A percentile compares a stretch with the other conserved stretches of the same genome.
These are phyloP conservation scores for Boulengeromyrus knoepffleri DNA, from an alignment of 2,113 vertebrate species.

Conservation along the genomic window DNA sequence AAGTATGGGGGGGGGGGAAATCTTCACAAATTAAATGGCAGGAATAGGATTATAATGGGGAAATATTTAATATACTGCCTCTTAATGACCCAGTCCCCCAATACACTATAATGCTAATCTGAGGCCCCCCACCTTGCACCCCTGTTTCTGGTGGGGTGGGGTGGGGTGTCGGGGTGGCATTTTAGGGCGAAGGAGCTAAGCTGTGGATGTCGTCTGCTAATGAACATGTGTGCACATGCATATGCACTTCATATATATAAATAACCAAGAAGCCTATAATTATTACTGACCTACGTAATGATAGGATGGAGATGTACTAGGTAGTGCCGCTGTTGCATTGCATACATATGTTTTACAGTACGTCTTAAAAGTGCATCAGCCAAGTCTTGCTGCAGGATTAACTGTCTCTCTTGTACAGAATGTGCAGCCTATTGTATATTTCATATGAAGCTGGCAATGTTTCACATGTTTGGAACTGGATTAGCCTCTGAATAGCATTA, in stretches of 20 bases:
- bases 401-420: neutral
- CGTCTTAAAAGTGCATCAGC: neutral
- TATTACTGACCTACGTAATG: neutral
- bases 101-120: neutral
- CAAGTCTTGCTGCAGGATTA: neutral
- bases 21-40: neutral
- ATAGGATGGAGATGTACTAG: neutral
- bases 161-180: neutral
- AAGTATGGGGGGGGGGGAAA: neutral
- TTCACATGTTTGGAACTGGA: neutral
- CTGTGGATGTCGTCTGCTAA: slow-evolving; percentile 46
- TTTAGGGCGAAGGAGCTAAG: slow-evolving; percentile 31
- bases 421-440: neutral
- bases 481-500: neutral
- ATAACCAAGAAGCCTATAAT: neutral
- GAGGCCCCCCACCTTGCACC: neutral
- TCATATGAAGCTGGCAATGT: neutral
- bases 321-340: neutral
- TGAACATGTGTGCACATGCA: slow-evolving; percentile 42
- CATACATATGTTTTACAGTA: neutral
- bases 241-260: neutral
- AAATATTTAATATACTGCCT: neutral
- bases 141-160: neutral
- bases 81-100: neutral
- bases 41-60: neutral